Evolutionary conservation across 2,113 vertebrate species (phyloP).

Genomic region (Murina feae): DNA sequence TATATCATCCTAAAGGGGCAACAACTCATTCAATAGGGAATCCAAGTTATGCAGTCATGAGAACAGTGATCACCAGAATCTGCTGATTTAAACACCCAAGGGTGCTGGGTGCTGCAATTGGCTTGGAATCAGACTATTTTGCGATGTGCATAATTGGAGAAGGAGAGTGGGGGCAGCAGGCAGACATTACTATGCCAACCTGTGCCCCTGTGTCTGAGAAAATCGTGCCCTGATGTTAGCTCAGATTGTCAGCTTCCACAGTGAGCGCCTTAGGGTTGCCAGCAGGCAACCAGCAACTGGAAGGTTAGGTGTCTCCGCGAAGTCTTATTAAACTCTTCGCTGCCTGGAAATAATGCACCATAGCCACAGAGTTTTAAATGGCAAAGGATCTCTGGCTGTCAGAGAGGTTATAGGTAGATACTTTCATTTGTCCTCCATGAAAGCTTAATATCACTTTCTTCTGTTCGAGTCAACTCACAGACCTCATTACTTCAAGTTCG

Average conservation of each 20-base stretch:
- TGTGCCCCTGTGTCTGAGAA: not conserved
- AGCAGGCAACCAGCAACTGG: not conserved
- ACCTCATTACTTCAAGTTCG: constrained; percentile 65
- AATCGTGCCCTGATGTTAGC: constrained; percentile 9
- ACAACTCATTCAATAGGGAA: not conserved
- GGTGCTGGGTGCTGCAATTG: not conserved
- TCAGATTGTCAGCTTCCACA: constrained; percentile 45
- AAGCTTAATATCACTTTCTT: constrained; percentile 63
- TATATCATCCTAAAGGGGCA: not conserved
- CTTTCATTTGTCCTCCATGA: constrained; percentile 59
- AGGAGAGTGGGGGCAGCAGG: not conserved
- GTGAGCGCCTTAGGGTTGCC: not conserved
- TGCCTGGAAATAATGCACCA: constrained; percentile 15
- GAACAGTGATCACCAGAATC: not conserved
- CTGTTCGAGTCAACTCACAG: constrained; percentile 54
- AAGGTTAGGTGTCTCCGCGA: constrained; percentile 27
- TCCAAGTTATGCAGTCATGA: not conserved
- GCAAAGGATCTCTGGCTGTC: constrained; percentile 42
- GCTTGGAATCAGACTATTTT: not conserved
- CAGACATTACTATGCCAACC: not conserved
- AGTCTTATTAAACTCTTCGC: constrained; percentile 53
- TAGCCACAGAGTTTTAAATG: constrained; percentile 39
- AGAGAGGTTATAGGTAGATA: constrained; percentile 49
- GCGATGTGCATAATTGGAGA: not conserved
- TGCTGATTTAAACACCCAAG: not conserved